Evolutionary conservation across 64 coral and sea anemone genomes (phyloP).

Genomic region (Pocillopora verrucosa): DNA sequence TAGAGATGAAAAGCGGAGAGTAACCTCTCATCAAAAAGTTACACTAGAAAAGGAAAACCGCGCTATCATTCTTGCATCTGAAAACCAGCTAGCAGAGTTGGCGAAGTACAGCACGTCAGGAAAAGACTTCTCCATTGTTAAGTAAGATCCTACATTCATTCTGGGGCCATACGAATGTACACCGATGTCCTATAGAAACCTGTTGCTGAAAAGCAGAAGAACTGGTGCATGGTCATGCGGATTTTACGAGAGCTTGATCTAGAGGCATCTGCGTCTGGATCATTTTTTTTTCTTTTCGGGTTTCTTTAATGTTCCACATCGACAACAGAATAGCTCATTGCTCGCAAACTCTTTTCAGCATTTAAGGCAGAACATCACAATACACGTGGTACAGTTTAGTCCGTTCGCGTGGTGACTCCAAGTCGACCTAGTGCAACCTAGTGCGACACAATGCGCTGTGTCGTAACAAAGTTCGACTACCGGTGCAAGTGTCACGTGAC

Average conservation of each 20-base stretch:
- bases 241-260: not conserved
- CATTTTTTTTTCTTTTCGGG: too few relatives aligned
- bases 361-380: too few relatives aligned
- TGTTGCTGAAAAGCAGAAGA: constrained; percentile 20
- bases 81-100: constrained; percentile 34
- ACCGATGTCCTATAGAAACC: constrained; percentile 45
- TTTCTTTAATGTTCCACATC: too few relatives aligned
- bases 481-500: too few relatives aligned
- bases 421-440: too few relatives aligned
- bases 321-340: too few relatives aligned
- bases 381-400: too few relatives aligned
- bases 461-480: too few relatives aligned
- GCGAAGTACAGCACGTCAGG: constrained; percentile 35
- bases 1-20: constrained; percentile 56
- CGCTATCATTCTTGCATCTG: not conserved
- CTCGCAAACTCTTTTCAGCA: too few relatives aligned
- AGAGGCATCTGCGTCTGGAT: too few relatives aligned
- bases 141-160: constrained; percentile 37
- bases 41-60: constrained; percentile 28
- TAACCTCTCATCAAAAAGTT: constrained; percentile 32
- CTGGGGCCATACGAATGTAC: constrained; percentile 46
- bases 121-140: constrained; percentile 43
- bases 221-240: not conserved
- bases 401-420: too few relatives aligned
- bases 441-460: too few relatives aligned